Base-by-base conservation (phyloP, 2,888 invertebrate species). In the Candidula unifasciata region DNA sequence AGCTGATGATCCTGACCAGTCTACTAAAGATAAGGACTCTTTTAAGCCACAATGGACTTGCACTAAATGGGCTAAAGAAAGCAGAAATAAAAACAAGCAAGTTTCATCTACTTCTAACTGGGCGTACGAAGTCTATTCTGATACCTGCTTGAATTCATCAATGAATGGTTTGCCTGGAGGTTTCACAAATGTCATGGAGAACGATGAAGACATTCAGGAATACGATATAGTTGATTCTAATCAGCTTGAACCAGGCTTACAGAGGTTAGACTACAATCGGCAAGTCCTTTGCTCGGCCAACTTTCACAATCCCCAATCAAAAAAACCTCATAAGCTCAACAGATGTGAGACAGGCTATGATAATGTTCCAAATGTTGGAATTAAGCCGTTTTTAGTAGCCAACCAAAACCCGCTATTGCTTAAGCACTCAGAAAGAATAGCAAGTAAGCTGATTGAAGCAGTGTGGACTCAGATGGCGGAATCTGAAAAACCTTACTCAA, bases 61-160 rank as follows among this genome's bases (percentile, higher is more conserved):
- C 52, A 79, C 79, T 13, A 79, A 68, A 30, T 79, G 79, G 79
- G 33, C 16, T 0, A 64, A 37, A 27, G 66, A 79, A 1, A n/a
- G n/a, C 8, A 18, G 27, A 6, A 27, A 30, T 30, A 16, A 21
- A 21, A 33, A 30, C 16, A 54, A 1, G 2, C 18, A 54, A 16
- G 66, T 35, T n/a, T 24, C 35, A 3, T 16, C 24, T 6, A 5
- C 30, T 27, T 64, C 79, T 68, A n/a, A 64, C 1, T 79, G 79
- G 79, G 79, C 79, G 0, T 79, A 68, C 27, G 79, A 79, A 44
- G 66, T 66, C 1, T 79, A 79, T n/a, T 79, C 79, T 0, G 66
- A 79, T 30, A 79, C 79, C 1, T 66, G 66, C 44, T 52, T 79
- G 30, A 27, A 18, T 5, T 0, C 27, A 21, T 21, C 66, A 54